These are phyloP conservation scores for Morone chrysops DNA, from an alignment of 2,113 vertebrate species.

Conservation along the genomic window DNA sequence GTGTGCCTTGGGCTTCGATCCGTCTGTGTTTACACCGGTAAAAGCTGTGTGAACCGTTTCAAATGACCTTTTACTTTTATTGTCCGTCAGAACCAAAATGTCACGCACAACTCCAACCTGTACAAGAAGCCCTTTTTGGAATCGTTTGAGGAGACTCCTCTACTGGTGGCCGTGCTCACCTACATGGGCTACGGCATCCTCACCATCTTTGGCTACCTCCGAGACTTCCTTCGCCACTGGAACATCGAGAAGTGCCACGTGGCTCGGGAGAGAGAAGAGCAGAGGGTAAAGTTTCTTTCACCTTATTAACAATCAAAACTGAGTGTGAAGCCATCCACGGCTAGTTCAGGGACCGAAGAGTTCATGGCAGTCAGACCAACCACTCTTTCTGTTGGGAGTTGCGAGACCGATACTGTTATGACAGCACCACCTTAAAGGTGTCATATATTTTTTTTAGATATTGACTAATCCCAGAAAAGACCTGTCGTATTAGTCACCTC, in stretches of 20 bases:
- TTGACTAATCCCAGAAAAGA: neutral
- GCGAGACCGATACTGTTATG: no score
- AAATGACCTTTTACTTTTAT: neutral
- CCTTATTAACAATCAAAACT: neutral
- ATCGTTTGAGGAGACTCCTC: slow-evolving; percentile 95
- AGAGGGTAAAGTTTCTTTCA: slow-evolving; percentile 86
- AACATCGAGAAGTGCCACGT: slow-evolving; percentile 95
- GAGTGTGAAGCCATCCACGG: no score
- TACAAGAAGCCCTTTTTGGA: slow-evolving; percentile 94
- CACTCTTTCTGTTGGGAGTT: neutral
- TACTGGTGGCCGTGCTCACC: slow-evolving; percentile 96
- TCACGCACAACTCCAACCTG: slow-evolving; percentile 86
- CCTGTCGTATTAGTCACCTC: no score
- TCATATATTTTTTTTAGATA: no score
- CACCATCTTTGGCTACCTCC: slow-evolving; percentile 96
- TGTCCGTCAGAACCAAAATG: slow-evolving; percentile 85
- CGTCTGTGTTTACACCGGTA: neutral
- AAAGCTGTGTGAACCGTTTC: neutral
- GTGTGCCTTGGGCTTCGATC: neutral
- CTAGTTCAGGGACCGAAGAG: no score
- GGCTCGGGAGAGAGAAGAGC: slow-evolving; percentile 93
- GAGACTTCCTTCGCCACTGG: slow-evolving; percentile 95
- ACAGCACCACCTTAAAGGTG: no score
- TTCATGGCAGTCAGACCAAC: no score
- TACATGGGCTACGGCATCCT: slow-evolving; percentile 98